Conservation (phyloP, 2,113 vertebrate genomes). For the Sitta europaea region DNA sequence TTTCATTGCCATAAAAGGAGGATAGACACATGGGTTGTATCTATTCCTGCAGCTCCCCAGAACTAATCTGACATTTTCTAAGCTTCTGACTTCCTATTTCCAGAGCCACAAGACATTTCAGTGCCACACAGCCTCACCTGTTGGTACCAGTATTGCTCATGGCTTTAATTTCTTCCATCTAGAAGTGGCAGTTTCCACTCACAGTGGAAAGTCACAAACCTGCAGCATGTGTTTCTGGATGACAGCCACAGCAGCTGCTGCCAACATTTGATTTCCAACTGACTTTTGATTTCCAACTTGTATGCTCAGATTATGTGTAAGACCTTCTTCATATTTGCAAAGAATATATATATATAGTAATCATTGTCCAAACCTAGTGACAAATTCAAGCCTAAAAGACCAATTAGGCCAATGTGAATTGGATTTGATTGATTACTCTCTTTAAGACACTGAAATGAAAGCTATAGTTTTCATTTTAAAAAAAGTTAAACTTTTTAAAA, state of each 20-base stretch:
- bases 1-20: background rate
- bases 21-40: background rate
- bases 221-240: background rate
- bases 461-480: too few relatives aligned
- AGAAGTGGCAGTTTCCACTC: too few relatives aligned
- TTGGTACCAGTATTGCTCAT: background rate
- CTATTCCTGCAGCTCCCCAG: background rate
- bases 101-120: background rate
- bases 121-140: background rate
- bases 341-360: background rate
- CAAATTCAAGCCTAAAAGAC: background rate
- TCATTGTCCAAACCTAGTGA: background rate
- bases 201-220: background rate
- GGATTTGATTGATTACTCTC: background rate
- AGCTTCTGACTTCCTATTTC: background rate
- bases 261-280: background rate
- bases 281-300: background rate
- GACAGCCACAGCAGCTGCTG: background rate
- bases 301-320: background rate
- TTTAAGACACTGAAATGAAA: background rate
- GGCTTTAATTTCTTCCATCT: background rate
- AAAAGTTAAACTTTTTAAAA: background rate
- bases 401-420: background rate
- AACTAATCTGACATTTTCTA: fast-evolving
- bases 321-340: background rate